Evolutionary conservation across 2,113 vertebrate genomes (phyloP).

Genomic region (Cervus canadensis): DNA sequence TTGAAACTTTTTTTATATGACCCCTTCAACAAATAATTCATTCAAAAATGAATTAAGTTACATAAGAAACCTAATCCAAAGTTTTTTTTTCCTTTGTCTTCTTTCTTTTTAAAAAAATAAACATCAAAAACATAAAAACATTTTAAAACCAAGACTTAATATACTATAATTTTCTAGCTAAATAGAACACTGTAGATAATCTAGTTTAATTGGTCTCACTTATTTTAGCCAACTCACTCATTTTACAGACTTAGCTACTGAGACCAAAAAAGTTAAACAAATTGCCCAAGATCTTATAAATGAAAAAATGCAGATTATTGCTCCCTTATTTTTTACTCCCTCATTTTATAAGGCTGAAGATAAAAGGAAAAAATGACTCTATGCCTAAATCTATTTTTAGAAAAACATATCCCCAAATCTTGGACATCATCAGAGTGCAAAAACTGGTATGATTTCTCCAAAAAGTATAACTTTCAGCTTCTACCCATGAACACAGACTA

Average conservation of each 20-base stretch:
- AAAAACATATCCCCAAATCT: not conserved
- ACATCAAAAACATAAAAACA: not conserved
- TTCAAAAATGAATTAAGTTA: not conserved
- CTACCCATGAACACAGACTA: not conserved
- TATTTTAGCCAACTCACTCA: not conserved
- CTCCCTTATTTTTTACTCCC: not conserved
- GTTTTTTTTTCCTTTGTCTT: not conserved
- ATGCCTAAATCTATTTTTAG: not conserved
- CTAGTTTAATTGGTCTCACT: not conserved
- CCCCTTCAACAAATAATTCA: not conserved
- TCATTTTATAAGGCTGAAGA: not conserved
- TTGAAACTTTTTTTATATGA: not conserved
- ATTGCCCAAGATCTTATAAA: not conserved
- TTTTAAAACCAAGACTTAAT: not conserved
- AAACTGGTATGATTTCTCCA: not conserved
- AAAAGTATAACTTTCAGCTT: not conserved
- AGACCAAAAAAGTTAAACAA: not conserved
- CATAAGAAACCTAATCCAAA: not conserved
- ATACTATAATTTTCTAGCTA: not conserved
- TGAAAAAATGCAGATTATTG: not conserved
- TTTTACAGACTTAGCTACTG: not conserved
- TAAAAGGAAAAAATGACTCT: not conserved
- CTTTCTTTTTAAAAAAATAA: not conserved
- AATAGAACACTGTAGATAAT: not conserved
- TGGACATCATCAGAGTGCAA: not conserved